Conservation (phyloP, 2,113 vertebrate genomes). For the Clinocottus analis region DNA sequence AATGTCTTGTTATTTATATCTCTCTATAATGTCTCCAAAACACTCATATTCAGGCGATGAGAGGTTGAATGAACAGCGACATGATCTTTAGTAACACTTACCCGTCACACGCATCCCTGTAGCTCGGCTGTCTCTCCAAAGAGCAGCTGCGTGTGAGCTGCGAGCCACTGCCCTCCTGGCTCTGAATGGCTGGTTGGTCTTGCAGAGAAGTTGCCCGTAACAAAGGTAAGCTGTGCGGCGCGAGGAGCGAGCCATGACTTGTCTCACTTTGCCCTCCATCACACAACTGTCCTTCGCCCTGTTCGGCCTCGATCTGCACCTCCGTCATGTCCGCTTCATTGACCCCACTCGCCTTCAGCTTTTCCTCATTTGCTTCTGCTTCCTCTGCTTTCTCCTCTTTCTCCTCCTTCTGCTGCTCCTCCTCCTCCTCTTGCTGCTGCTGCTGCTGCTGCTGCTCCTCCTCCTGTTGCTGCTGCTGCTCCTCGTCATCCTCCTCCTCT, state of each 20-base stretch:
- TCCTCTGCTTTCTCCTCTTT: slow-evolving; percentile 41
- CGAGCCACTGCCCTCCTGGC: slow-evolving; percentile 56
- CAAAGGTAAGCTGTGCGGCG: slow-evolving; percentile 75
- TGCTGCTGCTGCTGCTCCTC: slow-evolving; percentile 43
- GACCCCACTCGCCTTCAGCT: slow-evolving; percentile 40
- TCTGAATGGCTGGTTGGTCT: slow-evolving; percentile 73
- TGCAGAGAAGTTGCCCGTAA: slow-evolving; percentile 84
- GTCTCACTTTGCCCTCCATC: slow-evolving; percentile 50
- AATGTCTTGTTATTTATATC: neutral
- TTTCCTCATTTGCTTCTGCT: slow-evolving; percentile 41
- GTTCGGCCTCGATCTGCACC: slow-evolving; percentile 38
- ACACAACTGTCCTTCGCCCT: slow-evolving; percentile 28
- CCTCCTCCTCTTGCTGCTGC: slow-evolving; percentile 16
- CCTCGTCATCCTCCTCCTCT: slow-evolving; percentile 50
- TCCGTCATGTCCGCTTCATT: slow-evolving; percentile 41
- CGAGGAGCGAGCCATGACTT: slow-evolving; percentile 57
- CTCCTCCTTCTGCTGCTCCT: slow-evolving; percentile 15
- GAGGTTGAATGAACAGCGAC: neutral
- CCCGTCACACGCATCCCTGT: slow-evolving; percentile 70
- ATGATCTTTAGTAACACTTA: slow-evolving; percentile 43
- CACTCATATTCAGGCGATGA: neutral
- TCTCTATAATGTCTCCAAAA: neutral
- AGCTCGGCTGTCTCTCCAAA: slow-evolving; percentile 74
- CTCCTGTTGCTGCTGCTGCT: neutral
- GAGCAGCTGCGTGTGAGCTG: slow-evolving; percentile 80